Conservation (phyloP, 2,113 vertebrate species). For the Sorex fumeus region DNA sequence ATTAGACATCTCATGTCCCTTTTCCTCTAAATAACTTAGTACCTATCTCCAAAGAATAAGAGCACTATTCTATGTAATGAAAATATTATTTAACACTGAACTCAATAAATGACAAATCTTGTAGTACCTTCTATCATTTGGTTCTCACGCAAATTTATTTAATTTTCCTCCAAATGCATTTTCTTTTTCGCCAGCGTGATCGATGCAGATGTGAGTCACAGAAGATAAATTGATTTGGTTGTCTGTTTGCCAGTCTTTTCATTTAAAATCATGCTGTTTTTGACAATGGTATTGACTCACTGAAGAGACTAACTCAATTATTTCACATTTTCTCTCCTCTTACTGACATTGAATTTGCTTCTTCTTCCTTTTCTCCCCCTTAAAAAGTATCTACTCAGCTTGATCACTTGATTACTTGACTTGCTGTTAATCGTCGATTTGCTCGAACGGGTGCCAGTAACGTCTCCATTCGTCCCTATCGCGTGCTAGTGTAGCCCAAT, state of each 20-base stretch:
- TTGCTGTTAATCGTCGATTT: too few species aligned
- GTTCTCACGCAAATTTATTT: not conserved
- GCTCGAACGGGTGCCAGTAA: too few species aligned
- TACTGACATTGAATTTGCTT: not conserved
- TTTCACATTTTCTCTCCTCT: not conserved
- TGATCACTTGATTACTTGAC: too few species aligned
- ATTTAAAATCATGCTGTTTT: not conserved
- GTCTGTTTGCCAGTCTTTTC: not conserved
- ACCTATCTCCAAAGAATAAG: slow-evolving; percentile 26
- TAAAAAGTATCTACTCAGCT: too few species aligned
- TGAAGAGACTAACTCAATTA: not conserved
- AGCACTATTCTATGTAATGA: not conserved
- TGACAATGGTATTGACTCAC: slow-evolving; percentile 2
- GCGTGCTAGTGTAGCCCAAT: too few species aligned
- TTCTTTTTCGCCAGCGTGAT: slow-evolving; percentile 2
- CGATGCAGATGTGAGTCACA: not conserved
- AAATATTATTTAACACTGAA: slow-evolving; percentile 20
- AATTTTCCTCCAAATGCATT: not conserved
- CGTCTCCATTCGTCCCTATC: too few species aligned
- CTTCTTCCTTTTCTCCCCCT: too few species aligned
- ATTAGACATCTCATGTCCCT: not conserved
- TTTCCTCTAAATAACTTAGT: slow-evolving; percentile 11
- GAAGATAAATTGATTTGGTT: slow-evolving; percentile 5
- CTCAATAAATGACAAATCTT: not conserved
- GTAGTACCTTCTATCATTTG: not conserved